Conservation (phyloP, 2,888 invertebrate genomes). For the Embidobia sp. region DNA sequence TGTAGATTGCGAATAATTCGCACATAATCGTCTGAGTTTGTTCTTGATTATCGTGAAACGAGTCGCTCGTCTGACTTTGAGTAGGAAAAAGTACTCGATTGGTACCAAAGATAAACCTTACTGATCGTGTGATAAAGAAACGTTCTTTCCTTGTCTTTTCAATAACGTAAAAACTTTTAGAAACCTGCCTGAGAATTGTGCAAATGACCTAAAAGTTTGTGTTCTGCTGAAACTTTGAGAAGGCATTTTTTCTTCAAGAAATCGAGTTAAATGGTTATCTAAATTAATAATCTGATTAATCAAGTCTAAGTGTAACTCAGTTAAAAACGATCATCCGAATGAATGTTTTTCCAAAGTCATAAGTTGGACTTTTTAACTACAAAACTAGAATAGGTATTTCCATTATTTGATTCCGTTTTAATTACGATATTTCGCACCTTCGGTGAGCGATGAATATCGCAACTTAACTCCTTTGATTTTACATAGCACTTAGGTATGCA, state of each 20-base stretch:
- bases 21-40: slow-evolving; percentile 22
- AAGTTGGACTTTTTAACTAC: too few species aligned
- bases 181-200: slow-evolving; percentile 56
- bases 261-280: not conserved
- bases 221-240: slow-evolving; percentile 12
- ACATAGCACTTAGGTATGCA: not conserved
- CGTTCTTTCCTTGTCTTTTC: slow-evolving; percentile 2
- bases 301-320: too few species aligned
- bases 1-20: not conserved
- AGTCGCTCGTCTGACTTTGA: slow-evolving; percentile 18
- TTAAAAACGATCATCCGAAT: slow-evolving; percentile 9
- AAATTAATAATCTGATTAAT: not conserved
- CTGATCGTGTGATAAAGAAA: slow-evolving; percentile 28
- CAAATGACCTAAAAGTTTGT: slow-evolving; percentile 15
- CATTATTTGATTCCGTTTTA: too few species aligned
- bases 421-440: too few species aligned
- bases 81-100: slow-evolving; percentile 25
- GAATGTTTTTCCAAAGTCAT: too few species aligned
- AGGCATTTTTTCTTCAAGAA: not conserved
- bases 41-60: slow-evolving; percentile 4
- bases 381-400: too few species aligned
- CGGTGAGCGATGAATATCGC: too few species aligned
- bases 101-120: slow-evolving; percentile 59
- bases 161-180: slow-evolving; percentile 2
- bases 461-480: too few species aligned